Evolutionary conservation across 2,113 vertebrate species (phyloP).

Genomic region (Dromaius novaehollandiae): DNA sequence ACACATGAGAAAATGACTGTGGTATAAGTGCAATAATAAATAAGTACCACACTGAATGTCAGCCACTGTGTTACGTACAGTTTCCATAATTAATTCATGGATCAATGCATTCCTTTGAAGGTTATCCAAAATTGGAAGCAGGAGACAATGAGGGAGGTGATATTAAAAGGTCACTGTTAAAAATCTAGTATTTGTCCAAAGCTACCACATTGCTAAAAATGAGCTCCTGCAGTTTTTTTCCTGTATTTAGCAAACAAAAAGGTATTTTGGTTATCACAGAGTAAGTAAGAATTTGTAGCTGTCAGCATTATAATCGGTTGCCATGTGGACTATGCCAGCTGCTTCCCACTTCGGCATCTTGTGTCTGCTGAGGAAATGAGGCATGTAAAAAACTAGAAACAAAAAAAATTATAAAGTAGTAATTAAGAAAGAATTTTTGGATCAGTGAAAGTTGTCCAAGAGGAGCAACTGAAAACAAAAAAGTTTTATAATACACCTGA

Average conservation of each 20-base stretch:
- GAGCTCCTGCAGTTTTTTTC: neutral
- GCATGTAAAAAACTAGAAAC: neutral
- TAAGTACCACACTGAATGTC: neutral
- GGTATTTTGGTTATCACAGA: neutral
- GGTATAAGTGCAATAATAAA: neutral
- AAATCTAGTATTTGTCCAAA: neutral
- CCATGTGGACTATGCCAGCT: neutral
- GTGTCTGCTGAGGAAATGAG: neutral
- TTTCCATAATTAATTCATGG: neutral
- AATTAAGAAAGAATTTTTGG: neutral
- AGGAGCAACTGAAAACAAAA: neutral
- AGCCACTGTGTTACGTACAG: neutral
- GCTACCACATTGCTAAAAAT: neutral
- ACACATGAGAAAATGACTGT: neutral
- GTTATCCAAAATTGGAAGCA: slow-evolving; percentile 11
- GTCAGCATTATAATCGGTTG: neutral
- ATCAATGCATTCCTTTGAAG: slow-evolving; percentile 11
- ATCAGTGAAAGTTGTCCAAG: neutral
- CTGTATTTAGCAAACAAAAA: neutral
- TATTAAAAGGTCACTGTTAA: neutral
- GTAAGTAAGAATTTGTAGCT: neutral
- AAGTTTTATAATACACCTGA: neutral
- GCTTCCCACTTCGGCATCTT: neutral
- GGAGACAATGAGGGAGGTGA: neutral
- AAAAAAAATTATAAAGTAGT: neutral